These are phyloP conservation scores for Cavia porcellus DNA, from an alignment of 2,113 vertebrate genomes.

Conservation along the genomic window DNA sequence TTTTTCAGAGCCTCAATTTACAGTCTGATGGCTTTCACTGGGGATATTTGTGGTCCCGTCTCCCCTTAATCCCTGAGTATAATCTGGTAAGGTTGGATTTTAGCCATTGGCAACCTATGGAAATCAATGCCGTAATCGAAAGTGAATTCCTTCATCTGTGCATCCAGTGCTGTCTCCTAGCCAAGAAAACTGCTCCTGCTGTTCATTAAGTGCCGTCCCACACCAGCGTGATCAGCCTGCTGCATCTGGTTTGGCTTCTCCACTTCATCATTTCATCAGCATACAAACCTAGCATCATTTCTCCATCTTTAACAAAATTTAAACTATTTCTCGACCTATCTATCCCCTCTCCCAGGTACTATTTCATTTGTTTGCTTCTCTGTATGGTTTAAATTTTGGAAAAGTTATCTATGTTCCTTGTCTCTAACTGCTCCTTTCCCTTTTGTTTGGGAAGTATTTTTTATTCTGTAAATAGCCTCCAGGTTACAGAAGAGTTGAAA, in stretches of 20 bases:
- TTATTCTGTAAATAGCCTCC: constrained; percentile 40
- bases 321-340: not conserved
- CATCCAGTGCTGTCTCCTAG: not conserved
- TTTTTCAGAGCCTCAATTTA: not conserved
- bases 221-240: not conserved
- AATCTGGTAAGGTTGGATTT: not conserved
- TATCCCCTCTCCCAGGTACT: not conserved
- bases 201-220: not conserved
- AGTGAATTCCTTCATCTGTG: not conserved
- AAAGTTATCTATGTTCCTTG: not conserved
- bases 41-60: not conserved
- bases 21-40: not conserved
- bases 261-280: not conserved
- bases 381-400: not conserved
- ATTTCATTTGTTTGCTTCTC: not conserved
- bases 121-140: not conserved
- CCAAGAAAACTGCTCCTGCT: not conserved
- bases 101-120: not conserved
- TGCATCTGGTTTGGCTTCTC: not conserved
- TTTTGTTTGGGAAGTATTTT: constrained; percentile 17
- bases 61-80: not conserved
- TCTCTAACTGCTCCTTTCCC: constrained; percentile 15
- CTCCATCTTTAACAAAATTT: not conserved
- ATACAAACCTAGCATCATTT: not conserved
- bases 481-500: constrained; percentile 7